These are phyloP conservation scores for Hyperoplus immaculatus DNA, from an alignment of 2,797 vertebrate genomes.

Conservation along the genomic window DNA sequence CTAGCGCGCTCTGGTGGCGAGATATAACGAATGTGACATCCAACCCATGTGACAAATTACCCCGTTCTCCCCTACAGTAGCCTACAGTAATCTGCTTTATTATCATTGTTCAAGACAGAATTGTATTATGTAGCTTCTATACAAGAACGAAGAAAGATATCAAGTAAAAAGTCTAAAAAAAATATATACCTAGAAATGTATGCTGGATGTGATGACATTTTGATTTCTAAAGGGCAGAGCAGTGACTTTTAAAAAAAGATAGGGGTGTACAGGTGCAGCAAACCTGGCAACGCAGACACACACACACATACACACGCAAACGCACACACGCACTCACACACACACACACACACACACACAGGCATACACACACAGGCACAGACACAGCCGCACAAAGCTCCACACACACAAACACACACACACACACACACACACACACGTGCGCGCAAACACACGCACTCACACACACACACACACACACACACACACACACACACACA, in stretches of 20 bases:
- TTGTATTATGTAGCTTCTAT: too few species aligned
- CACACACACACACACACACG: slow-evolving; percentile 12
- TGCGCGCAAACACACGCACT: background rate
- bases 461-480: background rate
- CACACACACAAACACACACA: background rate
- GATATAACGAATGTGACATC: too few species aligned
- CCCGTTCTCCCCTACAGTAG: too few species aligned
- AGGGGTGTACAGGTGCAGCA: background rate
- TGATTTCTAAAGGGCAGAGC: slow-evolving; percentile 43
- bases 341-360: background rate
- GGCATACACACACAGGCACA: background rate
- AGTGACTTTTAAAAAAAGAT: slow-evolving; percentile 38
- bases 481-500: slow-evolving; percentile 9
- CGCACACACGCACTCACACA: background rate
- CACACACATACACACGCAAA: slow-evolving; percentile 1
- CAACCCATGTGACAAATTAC: too few species aligned
- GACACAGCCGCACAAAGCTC: too few species aligned
- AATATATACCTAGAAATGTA: background rate
- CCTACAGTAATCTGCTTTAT: too few species aligned
- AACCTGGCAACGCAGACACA: background rate
- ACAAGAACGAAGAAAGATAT: background rate
- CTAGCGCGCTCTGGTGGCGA: too few species aligned
- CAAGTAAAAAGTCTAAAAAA: background rate
- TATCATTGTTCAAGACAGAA: too few species aligned
- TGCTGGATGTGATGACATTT: slow-evolving; percentile 35